phyloP scores from a whole-genome alignment of 2,888 invertebrate species.

The Meiosimyza decipiens region DNA sequence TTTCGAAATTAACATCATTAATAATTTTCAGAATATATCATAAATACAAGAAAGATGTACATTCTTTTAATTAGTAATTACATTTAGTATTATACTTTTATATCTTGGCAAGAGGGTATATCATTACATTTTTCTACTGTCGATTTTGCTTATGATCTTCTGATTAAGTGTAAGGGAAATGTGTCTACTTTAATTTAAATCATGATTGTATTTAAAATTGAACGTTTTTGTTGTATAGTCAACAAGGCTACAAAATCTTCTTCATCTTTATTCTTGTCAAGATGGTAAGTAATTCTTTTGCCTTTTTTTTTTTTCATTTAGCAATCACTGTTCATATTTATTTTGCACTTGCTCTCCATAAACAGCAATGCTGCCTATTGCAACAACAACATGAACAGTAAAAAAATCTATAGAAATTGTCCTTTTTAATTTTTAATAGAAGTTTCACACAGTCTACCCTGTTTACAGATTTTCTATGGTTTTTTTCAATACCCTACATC shows the following conservation, averaged over 20 bases:
- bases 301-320: too few species aligned
- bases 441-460: neutral
- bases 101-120: too few species aligned
- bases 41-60: too few species aligned
- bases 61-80: too few species aligned
- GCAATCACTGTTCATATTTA: slow-evolving; percentile 5
- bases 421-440: slow-evolving; percentile 39
- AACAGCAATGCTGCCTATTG: slow-evolving; percentile 15
- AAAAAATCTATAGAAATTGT: slow-evolving; percentile 23
- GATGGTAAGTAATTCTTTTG: too few species aligned
- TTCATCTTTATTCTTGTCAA: neutral
- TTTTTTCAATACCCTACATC: too few species aligned
- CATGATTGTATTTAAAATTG: slow-evolving; percentile 26
- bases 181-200: slow-evolving; percentile 16
- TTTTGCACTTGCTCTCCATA: slow-evolving; percentile 6
- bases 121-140: too few species aligned
- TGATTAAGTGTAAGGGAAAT: slow-evolving; percentile 7
- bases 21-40: too few species aligned
- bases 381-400: slow-evolving; percentile 17
- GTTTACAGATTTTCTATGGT: too few species aligned
- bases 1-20: too few species aligned
- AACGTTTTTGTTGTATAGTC: slow-evolving; percentile 17
- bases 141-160: neutral
- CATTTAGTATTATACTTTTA: too few species aligned
- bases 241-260: slow-evolving; percentile 2